Evolutionary conservation across 2,113 vertebrate species (phyloP), one percentile per base, ranked within the genome.

Genomic region (Festucalex cinctus): DNA sequence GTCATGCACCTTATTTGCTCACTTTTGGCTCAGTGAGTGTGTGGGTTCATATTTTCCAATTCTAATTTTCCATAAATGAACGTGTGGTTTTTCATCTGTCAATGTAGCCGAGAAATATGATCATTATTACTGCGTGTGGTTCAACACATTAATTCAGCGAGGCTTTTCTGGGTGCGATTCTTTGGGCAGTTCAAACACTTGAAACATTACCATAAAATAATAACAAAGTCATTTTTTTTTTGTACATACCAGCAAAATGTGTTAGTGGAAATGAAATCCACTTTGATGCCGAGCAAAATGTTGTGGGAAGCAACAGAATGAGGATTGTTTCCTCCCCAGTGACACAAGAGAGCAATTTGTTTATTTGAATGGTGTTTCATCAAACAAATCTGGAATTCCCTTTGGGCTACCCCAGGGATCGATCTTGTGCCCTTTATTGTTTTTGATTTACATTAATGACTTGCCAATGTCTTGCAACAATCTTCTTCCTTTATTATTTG

Each of bases 61-160:
- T 49, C 65, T 73, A 17, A 44, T 61, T 46, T 46, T 46, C 68
- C 73, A 69, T 68, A 67, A 74, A 71, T 74, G 56, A 60, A 67
- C 2, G n/a, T 65, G 41, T 70, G 77, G 69, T 70, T 77, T 22
- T 75, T 76, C 19, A 69, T 69, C 77, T 79, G 72, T 81, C 82
- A 73, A 76, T 81, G 64, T 71, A 71, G 46, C 76, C 69, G 65
- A 65, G 56, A 69, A 76, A 70, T 78, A 24, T 70, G 53, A 77
- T 74, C 70, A 64, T 61, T 81, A 84, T 81, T 77, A 75, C 63
- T 68, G 69, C 35, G 62, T 73, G 75, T 63, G 75, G 77, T 83
- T 87, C 73, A 59, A 71, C 57, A 79, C 73, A 66, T 70, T 73
- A 74, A 78, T 80, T 83, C 65, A 76, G 58, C 66, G 65, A 73